Evolutionary conservation across 1,140 invertebrate species (phyloP), one percentile per base, ranked within the genome.

Genomic region (Saccostrea cuccullata): DNA sequence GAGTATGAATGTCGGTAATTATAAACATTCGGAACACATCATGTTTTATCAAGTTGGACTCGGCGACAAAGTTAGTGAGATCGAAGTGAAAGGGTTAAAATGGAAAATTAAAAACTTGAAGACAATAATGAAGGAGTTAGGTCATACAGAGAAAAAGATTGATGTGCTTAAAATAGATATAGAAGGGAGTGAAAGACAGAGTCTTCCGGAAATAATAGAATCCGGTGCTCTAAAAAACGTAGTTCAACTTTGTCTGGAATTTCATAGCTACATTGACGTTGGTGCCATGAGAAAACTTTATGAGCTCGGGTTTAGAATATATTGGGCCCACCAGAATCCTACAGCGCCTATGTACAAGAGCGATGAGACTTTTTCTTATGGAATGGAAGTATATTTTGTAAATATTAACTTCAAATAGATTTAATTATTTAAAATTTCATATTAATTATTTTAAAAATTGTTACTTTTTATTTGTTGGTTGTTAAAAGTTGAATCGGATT

Each of bases 81-180:
- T 56, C 11, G 47, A 47, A 8, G 40, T 84, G 40, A 56, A 84
- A n/a, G 55, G 30, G 8, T 55, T 20, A 84, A 84, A 55, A 30
- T 60, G 56, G 85, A 60, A 86, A 86, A n/a, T 86, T 15, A 86
- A 60, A 67, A 86, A 30, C 26, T 67, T 86, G n/a, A 64, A 67
- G 13, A 67, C 56, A 86, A 86, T 86, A 17, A 60, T 36, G 58
- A 67, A 55, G 30, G 64, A 67, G 23, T 70, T 86, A 55, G 64
- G 64, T 36, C 85, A 86, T 23, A 67, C 85, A 40, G 17, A 86
- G 4, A 67, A 70, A 64, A 70, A 36, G 30, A 86, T 86, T 15
- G 85, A 86, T 23, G 40, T 86, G 23, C 60, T 86, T 13, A 86
- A 86, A 86, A 86, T 86, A n/a, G 85, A 86, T 40, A 60, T 86